These are phyloP conservation scores for Coturnix japonica DNA, from an alignment of 2,113 vertebrate genomes.

Conservation along the genomic window DNA sequence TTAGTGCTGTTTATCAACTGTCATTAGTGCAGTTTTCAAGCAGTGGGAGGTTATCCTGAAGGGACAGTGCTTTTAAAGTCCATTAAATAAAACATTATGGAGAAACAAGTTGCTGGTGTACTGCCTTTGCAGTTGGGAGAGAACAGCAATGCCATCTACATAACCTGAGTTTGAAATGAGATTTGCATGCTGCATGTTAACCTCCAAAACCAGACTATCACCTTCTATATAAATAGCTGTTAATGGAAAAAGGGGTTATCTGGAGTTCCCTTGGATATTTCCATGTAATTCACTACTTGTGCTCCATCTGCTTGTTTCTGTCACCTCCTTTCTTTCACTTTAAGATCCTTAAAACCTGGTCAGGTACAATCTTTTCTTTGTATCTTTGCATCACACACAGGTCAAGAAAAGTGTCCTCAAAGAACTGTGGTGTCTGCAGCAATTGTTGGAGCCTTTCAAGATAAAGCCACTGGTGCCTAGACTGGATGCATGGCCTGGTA, in stretches of 20 bases:
- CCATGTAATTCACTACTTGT: not conserved
- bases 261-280: fast-evolving
- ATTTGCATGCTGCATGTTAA: not conserved
- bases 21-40: not conserved
- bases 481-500: not conserved
- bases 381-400: not conserved
- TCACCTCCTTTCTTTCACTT: not conserved
- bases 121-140: not conserved
- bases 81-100: not conserved
- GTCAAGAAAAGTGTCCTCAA: not conserved
- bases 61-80: not conserved
- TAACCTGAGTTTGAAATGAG: not conserved
- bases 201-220: not conserved
- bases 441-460: not conserved
- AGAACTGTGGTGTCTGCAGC: not conserved
- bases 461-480: not conserved
- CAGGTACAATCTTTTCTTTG: not conserved
- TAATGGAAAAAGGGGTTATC: not conserved
- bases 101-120: not conserved
- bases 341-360: not conserved
- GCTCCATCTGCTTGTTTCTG: not conserved
- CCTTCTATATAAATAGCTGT: not conserved
- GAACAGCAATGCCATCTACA: not conserved
- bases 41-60: not conserved
- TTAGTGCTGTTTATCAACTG: fast-evolving